phyloP scores from a whole-genome alignment of 92 coral and sea anemone species.

The Palythoa grandiflora region DNA sequence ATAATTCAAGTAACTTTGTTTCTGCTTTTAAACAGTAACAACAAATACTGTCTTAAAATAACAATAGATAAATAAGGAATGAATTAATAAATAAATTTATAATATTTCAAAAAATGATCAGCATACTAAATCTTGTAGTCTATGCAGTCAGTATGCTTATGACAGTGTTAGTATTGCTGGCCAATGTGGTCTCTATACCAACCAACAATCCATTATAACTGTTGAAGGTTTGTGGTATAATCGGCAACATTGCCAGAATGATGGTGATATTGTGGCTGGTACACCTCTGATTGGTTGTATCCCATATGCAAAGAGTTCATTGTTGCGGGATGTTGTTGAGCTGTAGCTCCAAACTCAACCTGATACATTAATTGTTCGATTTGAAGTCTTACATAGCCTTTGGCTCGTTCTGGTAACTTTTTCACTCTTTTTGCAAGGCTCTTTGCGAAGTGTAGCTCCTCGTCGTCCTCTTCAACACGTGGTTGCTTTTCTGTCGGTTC shows the following conservation, averaged over 20 bases:
- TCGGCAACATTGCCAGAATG: slow-evolving; percentile 11
- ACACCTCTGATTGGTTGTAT: slow-evolving; percentile 33
- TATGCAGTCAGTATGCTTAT: too few relatives aligned
- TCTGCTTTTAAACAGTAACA: too few relatives aligned
- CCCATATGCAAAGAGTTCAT: slow-evolving; percentile 50
- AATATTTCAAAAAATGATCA: too few relatives aligned
- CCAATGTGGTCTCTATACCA: too few relatives aligned
- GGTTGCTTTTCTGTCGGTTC: slow-evolving; percentile 43
- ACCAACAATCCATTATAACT: not conserved
- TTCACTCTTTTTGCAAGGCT: slow-evolving; percentile 53
- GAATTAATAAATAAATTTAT: too few relatives aligned
- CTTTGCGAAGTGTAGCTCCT: slow-evolving; percentile 42
- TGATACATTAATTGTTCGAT: slow-evolving; percentile 55
- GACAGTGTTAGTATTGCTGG: too few relatives aligned
- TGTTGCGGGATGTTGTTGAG: not conserved
- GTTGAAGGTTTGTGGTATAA: not conserved
- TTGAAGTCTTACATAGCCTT: slow-evolving; percentile 53
- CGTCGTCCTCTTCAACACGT: slow-evolving; percentile 36
- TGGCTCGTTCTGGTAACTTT: slow-evolving; percentile 52
- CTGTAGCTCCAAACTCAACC: slow-evolving; percentile 58
- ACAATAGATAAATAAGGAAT: too few relatives aligned
- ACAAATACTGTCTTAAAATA: too few relatives aligned
- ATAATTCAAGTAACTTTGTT: too few relatives aligned
- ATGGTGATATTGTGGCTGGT: slow-evolving; percentile 19
- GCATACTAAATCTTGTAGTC: too few relatives aligned